Conservation (phyloP, 2,888 invertebrate genomes). For the Synergus itoensis region DNA sequence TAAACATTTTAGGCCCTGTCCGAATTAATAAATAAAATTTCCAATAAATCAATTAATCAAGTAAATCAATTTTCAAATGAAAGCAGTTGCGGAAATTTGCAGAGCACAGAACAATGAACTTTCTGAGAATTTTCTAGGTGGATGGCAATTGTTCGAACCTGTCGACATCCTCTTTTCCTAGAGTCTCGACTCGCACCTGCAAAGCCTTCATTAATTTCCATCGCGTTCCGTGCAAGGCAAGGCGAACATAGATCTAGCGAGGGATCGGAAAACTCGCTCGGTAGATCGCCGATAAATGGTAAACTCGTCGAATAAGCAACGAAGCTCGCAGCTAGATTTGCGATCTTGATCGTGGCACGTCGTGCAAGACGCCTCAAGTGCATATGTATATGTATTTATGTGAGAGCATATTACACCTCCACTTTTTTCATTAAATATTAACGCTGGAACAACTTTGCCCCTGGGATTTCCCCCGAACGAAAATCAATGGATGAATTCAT, state of each 20-base stretch:
- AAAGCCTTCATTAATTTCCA: conserved; percentile 6
- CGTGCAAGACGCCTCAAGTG: conserved; percentile 64
- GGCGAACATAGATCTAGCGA: conserved; percentile 53
- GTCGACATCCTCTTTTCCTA: conserved; percentile 13
- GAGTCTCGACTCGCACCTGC: conserved; percentile 22
- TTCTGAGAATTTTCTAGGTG: not conserved
- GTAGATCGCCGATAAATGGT: conserved; percentile 72
- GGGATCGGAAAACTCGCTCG: conserved; percentile 69
- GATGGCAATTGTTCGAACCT: conserved; percentile 4
- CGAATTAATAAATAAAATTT: too few species aligned
- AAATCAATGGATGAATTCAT: not conserved
- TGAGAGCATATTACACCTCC: conserved; percentile 22
- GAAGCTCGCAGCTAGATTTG: conserved; percentile 62
- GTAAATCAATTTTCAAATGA: not conserved
- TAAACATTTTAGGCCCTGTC: too few species aligned
- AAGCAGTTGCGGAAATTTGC: not conserved
- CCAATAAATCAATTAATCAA: too few species aligned
- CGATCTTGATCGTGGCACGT: conserved; percentile 69
- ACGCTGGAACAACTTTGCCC: conserved; percentile 52
- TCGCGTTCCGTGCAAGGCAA: conserved; percentile 51
- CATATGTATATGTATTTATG: conserved; percentile 24
- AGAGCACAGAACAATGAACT: not conserved
- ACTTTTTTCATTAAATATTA: conserved; percentile 60
- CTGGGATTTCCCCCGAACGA: conserved; percentile 17
- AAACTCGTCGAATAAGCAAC: conserved; percentile 64